Percentiles rank a stretch among this genome's conserved stretches.
Conservation (phyloP, 2,888 invertebrate genomes). For the Operophtera brumata region DNA sequence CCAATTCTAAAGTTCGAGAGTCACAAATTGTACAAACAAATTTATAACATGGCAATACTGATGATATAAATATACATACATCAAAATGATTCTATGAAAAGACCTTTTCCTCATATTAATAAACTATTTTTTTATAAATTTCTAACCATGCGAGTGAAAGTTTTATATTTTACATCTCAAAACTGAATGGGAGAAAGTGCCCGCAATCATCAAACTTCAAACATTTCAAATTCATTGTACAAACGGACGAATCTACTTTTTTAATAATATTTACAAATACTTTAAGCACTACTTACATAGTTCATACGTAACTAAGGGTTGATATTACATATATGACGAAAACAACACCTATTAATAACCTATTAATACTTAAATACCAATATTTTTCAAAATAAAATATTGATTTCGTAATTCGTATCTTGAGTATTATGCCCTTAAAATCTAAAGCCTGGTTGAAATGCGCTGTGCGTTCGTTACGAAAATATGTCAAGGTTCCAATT, state of each 20-base stretch:
- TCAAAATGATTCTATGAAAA: slow-evolving; percentile 26
- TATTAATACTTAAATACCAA: slow-evolving; percentile 23
- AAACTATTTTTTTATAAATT: slow-evolving; percentile 39
- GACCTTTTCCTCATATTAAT: slow-evolving; percentile 32
- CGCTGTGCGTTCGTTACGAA: slow-evolving; percentile 33
- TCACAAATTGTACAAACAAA: no score
- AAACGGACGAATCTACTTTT: slow-evolving; percentile 50
- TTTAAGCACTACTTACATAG: slow-evolving; percentile 66
- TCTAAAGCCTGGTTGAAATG: slow-evolving; percentile 19
- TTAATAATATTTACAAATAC: slow-evolving; percentile 71
- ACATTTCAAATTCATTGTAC: slow-evolving; percentile 25
- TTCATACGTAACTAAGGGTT: slow-evolving; percentile 31
- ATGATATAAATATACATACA: not conserved
- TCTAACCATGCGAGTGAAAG: slow-evolving; percentile 41
- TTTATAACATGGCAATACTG: no score
- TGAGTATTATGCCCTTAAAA: slow-evolving; percentile 7
- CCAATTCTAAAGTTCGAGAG: no score
- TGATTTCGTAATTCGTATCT: slow-evolving; percentile 22
- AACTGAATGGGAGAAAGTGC: slow-evolving; percentile 23
- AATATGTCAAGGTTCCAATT: slow-evolving; percentile 25
- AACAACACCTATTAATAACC: slow-evolving; percentile 33
- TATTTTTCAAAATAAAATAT: slow-evolving; percentile 24
- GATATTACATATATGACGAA: slow-evolving; percentile 34
- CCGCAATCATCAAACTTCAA: slow-evolving; percentile 29
- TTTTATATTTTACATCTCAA: slow-evolving; percentile 29